These are phyloP conservation scores for Dolichotis patagonum DNA, from an alignment of 2,113 vertebrate genomes.

Conservation along the genomic window DNA sequence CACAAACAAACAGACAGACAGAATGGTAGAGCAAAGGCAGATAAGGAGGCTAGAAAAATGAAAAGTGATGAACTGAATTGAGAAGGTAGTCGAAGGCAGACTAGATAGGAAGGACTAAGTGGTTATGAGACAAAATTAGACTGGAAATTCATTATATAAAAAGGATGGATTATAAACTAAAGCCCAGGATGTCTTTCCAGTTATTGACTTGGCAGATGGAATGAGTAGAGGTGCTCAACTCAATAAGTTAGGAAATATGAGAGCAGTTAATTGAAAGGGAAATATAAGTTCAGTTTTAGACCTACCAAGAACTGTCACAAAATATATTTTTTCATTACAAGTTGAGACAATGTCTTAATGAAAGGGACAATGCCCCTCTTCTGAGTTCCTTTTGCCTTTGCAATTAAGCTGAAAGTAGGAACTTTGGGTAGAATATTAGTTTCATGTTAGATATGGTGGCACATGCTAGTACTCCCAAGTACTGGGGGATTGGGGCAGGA, in stretches of 20 bases:
- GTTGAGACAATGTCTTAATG: not conserved
- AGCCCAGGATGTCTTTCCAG: not conserved
- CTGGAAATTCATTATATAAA: not conserved
- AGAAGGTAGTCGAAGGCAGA: not conserved
- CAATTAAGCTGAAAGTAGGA: conserved; percentile 7
- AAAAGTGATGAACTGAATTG: not conserved
- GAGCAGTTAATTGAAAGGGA: not conserved
- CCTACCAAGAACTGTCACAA: not conserved
- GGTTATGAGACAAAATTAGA: not conserved
- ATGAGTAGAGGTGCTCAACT: not conserved
- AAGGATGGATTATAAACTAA: not conserved
- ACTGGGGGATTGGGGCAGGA: not conserved
- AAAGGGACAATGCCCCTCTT: not conserved
- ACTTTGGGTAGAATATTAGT: not conserved
- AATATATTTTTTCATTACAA: conserved; percentile 4
- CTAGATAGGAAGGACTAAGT: not conserved
- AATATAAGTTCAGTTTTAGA: not conserved
- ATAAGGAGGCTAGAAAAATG: not conserved
- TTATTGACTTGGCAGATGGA: not conserved
- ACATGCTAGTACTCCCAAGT: not conserved
- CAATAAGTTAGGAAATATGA: not conserved
- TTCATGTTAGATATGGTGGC: not conserved
- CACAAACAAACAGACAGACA: not conserved
- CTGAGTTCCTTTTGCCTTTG: conserved; percentile 15
- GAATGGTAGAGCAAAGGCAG: not conserved